Conservation (phyloP, 2,113 vertebrate species). For the Rousettus leschenaultii region DNA sequence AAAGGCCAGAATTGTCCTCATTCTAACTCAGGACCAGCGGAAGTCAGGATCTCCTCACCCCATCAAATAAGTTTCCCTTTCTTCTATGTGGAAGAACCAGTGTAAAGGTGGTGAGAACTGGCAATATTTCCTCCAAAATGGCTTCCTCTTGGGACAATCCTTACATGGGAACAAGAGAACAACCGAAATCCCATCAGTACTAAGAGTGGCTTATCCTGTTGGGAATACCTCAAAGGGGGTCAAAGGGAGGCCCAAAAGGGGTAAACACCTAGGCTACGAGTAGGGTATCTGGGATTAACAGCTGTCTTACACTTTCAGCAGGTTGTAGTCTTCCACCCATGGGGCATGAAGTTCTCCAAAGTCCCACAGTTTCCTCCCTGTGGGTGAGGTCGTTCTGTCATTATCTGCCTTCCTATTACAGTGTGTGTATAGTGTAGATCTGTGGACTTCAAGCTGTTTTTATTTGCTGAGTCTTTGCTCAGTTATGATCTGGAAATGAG, state of each 20-base stretch:
- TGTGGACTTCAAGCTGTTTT: background rate
- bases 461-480: background rate
- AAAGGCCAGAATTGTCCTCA: background rate
- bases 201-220: background rate
- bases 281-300: background rate
- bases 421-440: background rate
- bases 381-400: background rate
- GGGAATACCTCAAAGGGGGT: background rate
- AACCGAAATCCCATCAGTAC: background rate
- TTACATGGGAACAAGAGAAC: background rate
- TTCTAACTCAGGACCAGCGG: background rate
- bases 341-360: background rate
- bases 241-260: background rate
- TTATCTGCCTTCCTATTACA: background rate
- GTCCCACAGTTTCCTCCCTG: background rate
- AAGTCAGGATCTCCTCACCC: background rate
- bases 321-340: background rate
- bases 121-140: background rate
- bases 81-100: background rate
- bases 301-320: background rate
- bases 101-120: background rate
- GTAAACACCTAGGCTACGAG: background rate
- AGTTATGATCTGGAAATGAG: background rate
- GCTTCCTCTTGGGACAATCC: background rate
- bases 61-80: background rate